Evolutionary conservation across 2,797 vertebrate genomes (phyloP).

Genomic region (Agapornis canus): DNA sequence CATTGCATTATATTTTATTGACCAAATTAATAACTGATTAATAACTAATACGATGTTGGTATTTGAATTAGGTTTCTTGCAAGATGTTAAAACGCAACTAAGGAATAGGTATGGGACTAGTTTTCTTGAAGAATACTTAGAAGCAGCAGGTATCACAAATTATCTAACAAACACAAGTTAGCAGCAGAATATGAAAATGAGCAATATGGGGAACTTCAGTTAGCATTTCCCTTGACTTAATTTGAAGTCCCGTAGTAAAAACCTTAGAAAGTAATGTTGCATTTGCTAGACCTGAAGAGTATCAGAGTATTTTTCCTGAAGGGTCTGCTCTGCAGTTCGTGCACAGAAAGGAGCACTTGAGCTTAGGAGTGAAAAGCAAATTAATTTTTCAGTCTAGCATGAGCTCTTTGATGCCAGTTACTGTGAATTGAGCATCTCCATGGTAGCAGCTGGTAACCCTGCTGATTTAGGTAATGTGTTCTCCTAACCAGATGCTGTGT

Average conservation of each 20-base stretch:
- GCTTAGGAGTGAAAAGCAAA: neutral
- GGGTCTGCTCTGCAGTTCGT: neutral
- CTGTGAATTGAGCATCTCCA: neutral
- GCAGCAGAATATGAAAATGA: neutral
- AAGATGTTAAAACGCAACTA: neutral
- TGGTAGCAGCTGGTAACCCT: neutral
- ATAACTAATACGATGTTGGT: neutral
- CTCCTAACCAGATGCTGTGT: neutral
- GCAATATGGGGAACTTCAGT: neutral
- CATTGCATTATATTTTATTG: neutral
- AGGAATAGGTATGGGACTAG: neutral
- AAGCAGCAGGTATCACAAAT: neutral
- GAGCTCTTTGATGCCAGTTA: neutral
- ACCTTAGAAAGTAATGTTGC: neutral
- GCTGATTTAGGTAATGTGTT: neutral
- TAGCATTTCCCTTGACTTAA: neutral
- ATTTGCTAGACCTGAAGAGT: neutral
- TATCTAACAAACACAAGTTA: neutral
- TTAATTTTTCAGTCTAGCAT: neutral
- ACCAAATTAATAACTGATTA: neutral
- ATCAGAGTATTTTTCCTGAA: neutral
- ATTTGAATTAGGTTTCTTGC: neutral
- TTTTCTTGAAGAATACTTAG: neutral
- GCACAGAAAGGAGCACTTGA: fast-evolving
- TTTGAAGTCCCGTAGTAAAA: neutral